Evolutionary conservation across 53 echinoderm and acorn worm species (phyloP).

Genomic region (Temnopleurus reevesii): DNA sequence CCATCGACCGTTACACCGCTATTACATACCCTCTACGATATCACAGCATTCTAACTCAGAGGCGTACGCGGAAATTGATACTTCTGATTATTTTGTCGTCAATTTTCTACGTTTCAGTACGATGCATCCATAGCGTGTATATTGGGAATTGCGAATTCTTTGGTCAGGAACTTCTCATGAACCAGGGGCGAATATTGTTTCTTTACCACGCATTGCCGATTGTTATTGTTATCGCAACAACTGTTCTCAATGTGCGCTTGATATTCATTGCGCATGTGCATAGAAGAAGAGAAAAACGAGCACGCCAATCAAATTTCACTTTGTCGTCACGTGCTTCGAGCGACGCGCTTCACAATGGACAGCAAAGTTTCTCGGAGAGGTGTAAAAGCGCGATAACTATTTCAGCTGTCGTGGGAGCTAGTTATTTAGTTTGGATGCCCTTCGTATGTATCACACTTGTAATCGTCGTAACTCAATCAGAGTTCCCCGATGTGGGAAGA

Average conservation of each 20-base stretch:
- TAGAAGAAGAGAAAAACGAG: neutral
- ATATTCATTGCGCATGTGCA: neutral
- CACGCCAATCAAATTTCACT: neutral
- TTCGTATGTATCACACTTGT: too few species aligned
- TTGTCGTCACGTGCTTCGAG: neutral
- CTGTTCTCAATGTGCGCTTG: neutral
- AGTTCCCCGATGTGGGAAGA: too few species aligned
- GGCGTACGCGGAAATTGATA: neutral
- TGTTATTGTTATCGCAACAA: neutral
- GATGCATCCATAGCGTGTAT: neutral
- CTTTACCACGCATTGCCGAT: neutral
- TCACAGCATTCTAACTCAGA: neutral
- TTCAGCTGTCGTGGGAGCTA: too few species aligned
- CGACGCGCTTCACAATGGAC: too few species aligned
- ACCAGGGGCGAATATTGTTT: neutral
- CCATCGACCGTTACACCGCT: slow-evolving; percentile 25
- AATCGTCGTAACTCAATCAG: too few species aligned
- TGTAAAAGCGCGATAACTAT: too few species aligned
- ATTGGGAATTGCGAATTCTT: neutral
- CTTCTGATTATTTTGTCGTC: neutral
- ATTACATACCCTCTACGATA: neutral
- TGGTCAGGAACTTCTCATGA: neutral
- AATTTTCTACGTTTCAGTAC: neutral
- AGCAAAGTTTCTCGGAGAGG: too few species aligned
- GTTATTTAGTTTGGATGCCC: too few species aligned